phyloP scores from a whole-genome alignment of 2,888 invertebrate species.

The Leucania comma region DNA sequence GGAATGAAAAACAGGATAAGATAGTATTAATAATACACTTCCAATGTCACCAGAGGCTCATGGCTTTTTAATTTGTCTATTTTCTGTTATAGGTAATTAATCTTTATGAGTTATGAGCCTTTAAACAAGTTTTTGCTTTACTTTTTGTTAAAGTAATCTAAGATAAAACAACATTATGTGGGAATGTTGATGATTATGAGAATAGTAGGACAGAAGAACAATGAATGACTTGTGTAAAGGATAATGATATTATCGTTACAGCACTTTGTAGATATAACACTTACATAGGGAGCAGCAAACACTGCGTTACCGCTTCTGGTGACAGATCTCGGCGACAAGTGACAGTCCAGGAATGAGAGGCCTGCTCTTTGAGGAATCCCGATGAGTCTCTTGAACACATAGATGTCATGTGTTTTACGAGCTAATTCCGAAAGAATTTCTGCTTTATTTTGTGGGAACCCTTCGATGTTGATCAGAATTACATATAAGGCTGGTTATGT shows the following conservation, averaged over 20 bases:
- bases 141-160: too few relatives aligned
- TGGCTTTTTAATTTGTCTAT: too few relatives aligned
- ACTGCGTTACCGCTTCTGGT: background rate
- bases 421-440: background rate
- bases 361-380: background rate
- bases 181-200: background rate
- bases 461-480: background rate
- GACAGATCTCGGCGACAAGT: background rate
- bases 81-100: too few relatives aligned
- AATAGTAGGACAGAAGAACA: background rate
- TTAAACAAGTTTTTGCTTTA: too few relatives aligned
- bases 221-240: background rate
- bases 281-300: background rate
- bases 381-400: background rate
- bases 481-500: slow-evolving; percentile 3
- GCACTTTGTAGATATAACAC: too few relatives aligned
- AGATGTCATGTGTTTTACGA: background rate
- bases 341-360: background rate
- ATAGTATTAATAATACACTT: background rate
- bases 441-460: background rate
- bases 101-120: too few relatives aligned
- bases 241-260: too few relatives aligned
- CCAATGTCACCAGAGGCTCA: too few relatives aligned
- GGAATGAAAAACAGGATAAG: background rate
- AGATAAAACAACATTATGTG: too few relatives aligned